Base-by-base conservation (phyloP, 2,888 invertebrate genomes). In the Orthosia incerta region DNA sequence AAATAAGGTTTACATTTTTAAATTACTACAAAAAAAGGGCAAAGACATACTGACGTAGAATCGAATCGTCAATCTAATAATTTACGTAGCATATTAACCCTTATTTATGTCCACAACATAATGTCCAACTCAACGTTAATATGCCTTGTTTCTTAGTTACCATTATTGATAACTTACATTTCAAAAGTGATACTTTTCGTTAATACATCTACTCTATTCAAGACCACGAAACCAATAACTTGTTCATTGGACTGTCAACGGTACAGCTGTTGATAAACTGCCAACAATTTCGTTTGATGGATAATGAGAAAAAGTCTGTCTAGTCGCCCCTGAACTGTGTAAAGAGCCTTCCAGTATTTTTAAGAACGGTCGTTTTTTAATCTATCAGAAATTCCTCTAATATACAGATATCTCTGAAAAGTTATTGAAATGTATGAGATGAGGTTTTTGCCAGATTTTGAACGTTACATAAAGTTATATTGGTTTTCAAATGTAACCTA, bases 161-260 rank as follows among this genome's bases (percentile, higher is more conserved):
- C 16, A 57, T 53, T 75, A 46, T 48, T 45, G 26, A 18, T 48
- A 53, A 48, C 13, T 5, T 3, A 45, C 3, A 31, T 76, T 76
- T 23, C 2, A 13, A 23, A 55, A 60, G 11, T 26, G 26, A 59
- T 78, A 45, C 18, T 78, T 71, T 71, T 76, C 20, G 11, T 20
- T 78, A 78, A 76, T 63, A 26, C 59, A 59, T 20, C 16, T 45
- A 1, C 26, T 59, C 39, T 63, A 76, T 76, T 78, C 76, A 63
- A 60, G 59, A 78, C 26, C 76, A 76, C 62, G 78, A 71, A 76
- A 59, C 48, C 71, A 71, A 76, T 76, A 76, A 71, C 45, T 76
- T 63, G 63, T 63, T 48, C 63, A 63, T 53, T 59, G 71, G 39
- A 26, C 39, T 63, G 71, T 63, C 76, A 46, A 39, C 23, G 23